A percentile compares a stretch with the other conserved stretches of the same genome.
Evolutionary conservation across 2,797 vertebrate species (phyloP).

Genomic region (Diceros bicornis): DNA sequence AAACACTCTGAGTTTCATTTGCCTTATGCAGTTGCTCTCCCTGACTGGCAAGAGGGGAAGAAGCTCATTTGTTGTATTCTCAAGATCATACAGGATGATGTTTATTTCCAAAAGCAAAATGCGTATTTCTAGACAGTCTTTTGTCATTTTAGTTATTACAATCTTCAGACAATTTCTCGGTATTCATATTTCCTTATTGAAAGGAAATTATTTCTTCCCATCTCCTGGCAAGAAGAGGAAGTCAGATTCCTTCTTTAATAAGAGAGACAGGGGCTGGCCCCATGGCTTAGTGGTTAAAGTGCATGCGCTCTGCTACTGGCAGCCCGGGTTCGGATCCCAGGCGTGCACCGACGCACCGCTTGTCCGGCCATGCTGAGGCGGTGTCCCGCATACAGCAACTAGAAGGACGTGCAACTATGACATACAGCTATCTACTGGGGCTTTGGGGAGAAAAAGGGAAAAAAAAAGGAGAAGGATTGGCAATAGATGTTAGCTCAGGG

Average conservation of each 20-base stretch:
- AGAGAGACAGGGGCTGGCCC: neutral
- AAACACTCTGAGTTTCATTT: neutral
- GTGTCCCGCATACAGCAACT: too few species aligned
- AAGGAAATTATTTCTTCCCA: neutral
- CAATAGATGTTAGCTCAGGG: too few species aligned
- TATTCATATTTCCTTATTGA: neutral
- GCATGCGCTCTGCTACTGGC: too few species aligned
- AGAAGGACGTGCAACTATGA: too few species aligned
- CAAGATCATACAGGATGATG: neutral
- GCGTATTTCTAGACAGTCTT: neutral
- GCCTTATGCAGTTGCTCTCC: neutral
- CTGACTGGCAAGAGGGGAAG: neutral
- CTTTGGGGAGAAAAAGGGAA: too few species aligned
- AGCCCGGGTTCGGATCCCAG: too few species aligned
- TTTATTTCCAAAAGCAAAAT: neutral
- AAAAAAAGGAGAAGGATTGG: too few species aligned
- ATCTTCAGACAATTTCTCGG: neutral
- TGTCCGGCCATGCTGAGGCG: too few species aligned
- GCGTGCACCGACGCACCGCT: too few species aligned
- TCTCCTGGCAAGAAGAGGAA: neutral
- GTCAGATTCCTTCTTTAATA: neutral
- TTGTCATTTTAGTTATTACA: constrained; percentile 70
- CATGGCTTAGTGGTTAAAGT: too few species aligned
- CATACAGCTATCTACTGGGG: too few species aligned
- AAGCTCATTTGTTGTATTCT: neutral